These are phyloP conservation scores for Thecocarcelia acutangulata DNA, from an alignment of 2,888 invertebrate species.

Conservation along the genomic window DNA sequence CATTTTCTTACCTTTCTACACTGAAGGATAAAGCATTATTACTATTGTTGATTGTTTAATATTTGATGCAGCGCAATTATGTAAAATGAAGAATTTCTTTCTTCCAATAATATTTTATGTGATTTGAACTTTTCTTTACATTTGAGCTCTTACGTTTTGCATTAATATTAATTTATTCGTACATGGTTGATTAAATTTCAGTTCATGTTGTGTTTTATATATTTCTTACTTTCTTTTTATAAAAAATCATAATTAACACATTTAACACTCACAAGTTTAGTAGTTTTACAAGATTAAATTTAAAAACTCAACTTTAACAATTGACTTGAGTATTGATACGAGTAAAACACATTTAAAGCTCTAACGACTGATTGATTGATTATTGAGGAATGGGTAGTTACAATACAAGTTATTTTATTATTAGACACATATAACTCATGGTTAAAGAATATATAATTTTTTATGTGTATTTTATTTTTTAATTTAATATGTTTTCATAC, in stretches of 20 bases:
- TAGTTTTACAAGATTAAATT: not conserved
- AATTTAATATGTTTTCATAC: not conserved
- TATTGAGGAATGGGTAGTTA: constrained; percentile 7
- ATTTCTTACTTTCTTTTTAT: not conserved
- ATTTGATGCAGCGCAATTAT: constrained; percentile 50
- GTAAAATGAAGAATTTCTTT: not conserved
- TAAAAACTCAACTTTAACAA: not conserved
- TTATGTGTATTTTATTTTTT: not conserved
- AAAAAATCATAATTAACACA: not conserved
- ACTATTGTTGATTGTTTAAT: constrained; percentile 13
- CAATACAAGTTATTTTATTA: not conserved
- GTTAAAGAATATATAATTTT: not conserved
- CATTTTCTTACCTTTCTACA: constrained; percentile 36
- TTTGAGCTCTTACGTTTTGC: constrained; percentile 56
- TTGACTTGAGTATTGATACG: not conserved
- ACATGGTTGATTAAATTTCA: not conserved
- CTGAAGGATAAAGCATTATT: not conserved
- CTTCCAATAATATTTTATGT: not conserved
- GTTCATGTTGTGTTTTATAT: constrained; percentile 10
- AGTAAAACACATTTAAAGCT: not conserved
- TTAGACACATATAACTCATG: constrained; percentile 12
- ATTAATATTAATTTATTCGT: constrained; percentile 43
- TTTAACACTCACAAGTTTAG: not conserved
- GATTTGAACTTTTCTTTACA: not conserved
- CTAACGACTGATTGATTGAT: not conserved